Conservation (phyloP, 1,140 invertebrate species). For the Cecropterus lyciades region DNA sequence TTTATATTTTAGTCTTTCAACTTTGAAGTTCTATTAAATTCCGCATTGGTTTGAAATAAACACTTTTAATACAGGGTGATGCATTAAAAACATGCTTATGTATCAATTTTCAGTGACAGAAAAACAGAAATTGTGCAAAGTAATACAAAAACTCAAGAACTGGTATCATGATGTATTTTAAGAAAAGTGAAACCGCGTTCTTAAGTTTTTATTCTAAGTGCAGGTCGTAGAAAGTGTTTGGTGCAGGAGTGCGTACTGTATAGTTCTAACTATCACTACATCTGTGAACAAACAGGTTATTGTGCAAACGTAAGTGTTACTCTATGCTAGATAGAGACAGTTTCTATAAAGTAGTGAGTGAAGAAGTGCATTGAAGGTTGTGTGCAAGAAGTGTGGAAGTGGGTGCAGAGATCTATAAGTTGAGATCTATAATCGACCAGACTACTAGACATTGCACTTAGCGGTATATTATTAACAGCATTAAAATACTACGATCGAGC, state of each 20-base stretch:
- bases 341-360: slow-evolving; percentile 67
- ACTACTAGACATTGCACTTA: slow-evolving; percentile 22
- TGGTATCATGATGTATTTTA: slow-evolving; percentile 18
- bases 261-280: slow-evolving; percentile 64
- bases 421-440: slow-evolving; percentile 68
- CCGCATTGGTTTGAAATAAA: background rate
- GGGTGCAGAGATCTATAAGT: slow-evolving; percentile 64
- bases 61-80: background rate
- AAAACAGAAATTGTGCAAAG: slow-evolving; percentile 41
- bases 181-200: slow-evolving; percentile 33
- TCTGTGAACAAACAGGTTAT: slow-evolving; percentile 64
- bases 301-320: slow-evolving; percentile 72
- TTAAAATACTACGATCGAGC: slow-evolving; percentile 29
- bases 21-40: background rate
- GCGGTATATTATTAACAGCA: slow-evolving; percentile 17
- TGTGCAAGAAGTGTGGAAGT: slow-evolving; percentile 75
- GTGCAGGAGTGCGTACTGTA: slow-evolving; percentile 66
- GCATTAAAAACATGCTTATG: slow-evolving; percentile 10
- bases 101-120: slow-evolving; percentile 21
- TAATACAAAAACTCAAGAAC: slow-evolving; percentile 60
- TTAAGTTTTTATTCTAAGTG: slow-evolving; percentile 66
- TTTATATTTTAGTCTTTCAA: background rate
- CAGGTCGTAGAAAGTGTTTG: slow-evolving; percentile 60
- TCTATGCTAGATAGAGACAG: slow-evolving; percentile 79
- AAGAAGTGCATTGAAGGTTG: slow-evolving; percentile 73